Evolutionary conservation across 2,797 vertebrate species (phyloP), one percentile per base, ranked within the genome.

Genomic region (Danio tinwini): DNA sequence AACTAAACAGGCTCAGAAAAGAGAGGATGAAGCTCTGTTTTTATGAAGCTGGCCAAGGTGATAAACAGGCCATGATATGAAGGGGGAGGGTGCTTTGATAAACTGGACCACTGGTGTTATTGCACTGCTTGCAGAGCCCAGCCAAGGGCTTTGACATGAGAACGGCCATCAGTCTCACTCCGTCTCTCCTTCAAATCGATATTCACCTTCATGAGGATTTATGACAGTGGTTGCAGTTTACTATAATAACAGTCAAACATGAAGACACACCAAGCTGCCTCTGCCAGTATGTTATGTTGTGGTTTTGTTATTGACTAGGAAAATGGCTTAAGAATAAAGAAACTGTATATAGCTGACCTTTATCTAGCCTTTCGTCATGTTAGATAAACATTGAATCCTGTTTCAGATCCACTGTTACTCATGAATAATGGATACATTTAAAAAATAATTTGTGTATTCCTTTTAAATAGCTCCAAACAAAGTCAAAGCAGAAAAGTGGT

Each of bases 21-120:
- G 64, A 74, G 59, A 58, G 65, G 61, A 79, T 64, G 44, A 44
- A 47, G 59, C 78, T 80, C 74, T 74, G 40, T 70, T 62, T 86
- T 81, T 84, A 84, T 82, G 80, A 82, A 85, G 70, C 68, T 39
- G 81, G 74, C 52, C 76, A 77, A 73, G 80, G 84, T 84, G 78
- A 87, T 85, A 84, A 85, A 85, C 80, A 80, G 69, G 55, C 76
- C 77, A 73, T 78, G 76, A 82, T 87, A 82, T 76, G 70, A 71
- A 78, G 85, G 80, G 77, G 81, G 85, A 73, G 69, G 74, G 49
- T 44, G 29, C 64, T 73, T 85, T 85, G 77, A 85, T 86, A 77
- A 81, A 85, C 80, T 85, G 76, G 69, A 77, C 82, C 62, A 72
- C 81, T 59, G 49, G 47, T 78, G 79, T 81, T 85, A 84, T 87